Evolutionary conservation across 1,140 invertebrate species (phyloP).

Genomic region (Cotesia glomerata): DNA sequence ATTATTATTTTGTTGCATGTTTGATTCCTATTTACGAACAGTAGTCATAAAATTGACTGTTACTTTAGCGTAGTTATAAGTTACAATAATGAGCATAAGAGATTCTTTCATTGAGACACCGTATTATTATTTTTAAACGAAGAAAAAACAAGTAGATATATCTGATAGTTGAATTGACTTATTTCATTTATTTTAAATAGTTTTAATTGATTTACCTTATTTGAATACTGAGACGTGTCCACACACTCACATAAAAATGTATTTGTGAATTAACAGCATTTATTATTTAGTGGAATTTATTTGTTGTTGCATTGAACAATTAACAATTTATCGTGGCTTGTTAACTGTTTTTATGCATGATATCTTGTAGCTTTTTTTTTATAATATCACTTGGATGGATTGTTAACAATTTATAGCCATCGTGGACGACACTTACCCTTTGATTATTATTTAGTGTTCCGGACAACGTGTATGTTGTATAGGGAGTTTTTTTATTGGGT

Average conservation of each 20-base stretch:
- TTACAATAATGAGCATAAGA: background rate
- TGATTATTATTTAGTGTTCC: slow-evolving; percentile 49
- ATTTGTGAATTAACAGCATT: background rate
- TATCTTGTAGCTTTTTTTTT: background rate
- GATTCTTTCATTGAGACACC: background rate
- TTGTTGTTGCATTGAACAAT: slow-evolving; percentile 12
- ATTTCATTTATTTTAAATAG: background rate
- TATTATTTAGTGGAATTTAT: background rate
- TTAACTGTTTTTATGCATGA: slow-evolving; percentile 24
- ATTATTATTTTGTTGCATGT: no score
- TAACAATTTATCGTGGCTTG: slow-evolving; percentile 23
- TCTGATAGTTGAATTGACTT: background rate
- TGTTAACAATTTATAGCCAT: slow-evolving; percentile 47
- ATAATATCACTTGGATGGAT: slow-evolving; percentile 48
- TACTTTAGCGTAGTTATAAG: no score
- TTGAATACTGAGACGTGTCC: background rate
- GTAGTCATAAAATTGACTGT: no score
- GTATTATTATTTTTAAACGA: background rate
- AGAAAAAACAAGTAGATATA: background rate
- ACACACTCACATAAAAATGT: background rate
- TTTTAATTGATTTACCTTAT: background rate
- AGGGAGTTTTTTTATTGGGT: slow-evolving; percentile 41
- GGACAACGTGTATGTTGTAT: slow-evolving; percentile 62
- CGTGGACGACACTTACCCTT: slow-evolving; percentile 27
- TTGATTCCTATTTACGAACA: no score